These are phyloP conservation scores for Variabilichromis moorii DNA, from an alignment of 2,113 vertebrate genomes.

Conservation along the genomic window DNA sequence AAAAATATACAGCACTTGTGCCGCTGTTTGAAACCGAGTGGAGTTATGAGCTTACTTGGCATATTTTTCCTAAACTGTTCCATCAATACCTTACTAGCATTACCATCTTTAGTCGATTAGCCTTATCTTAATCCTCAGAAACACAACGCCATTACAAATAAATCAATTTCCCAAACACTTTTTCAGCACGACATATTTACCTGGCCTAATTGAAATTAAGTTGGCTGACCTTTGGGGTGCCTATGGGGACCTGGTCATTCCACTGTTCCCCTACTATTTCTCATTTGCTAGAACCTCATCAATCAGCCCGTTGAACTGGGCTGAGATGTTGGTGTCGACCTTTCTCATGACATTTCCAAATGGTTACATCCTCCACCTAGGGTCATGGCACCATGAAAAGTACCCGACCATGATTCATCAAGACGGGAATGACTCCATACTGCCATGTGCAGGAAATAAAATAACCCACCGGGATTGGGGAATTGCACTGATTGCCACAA, in stretches of 20 bases:
- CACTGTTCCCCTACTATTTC: constrained; percentile 32
- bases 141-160: constrained; percentile 21
- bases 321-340: constrained; percentile 56
- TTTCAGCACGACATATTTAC: constrained; percentile 27
- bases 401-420: constrained; percentile 41
- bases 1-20: not conserved
- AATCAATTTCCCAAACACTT: constrained; percentile 22
- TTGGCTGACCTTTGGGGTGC: constrained; percentile 65
- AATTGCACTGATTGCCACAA: constrained; percentile 3
- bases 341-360: constrained; percentile 68
- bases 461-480: not conserved
- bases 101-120: constrained; percentile 6
- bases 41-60: constrained; percentile 18
- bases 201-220: constrained; percentile 67
- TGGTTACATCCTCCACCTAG: constrained; percentile 48
- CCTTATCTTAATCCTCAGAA: constrained; percentile 22
- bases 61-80: constrained; percentile 3
- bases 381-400: constrained; percentile 44
- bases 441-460: not conserved
- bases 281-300: constrained; percentile 57
- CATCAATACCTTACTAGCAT: constrained; percentile 1
- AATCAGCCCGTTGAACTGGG: constrained; percentile 60
- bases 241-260: constrained; percentile 29
- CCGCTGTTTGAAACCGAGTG: not conserved
- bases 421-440: constrained; percentile 19